Conservation (phyloP, 1,140 invertebrate species). For the Trissolcus basalis region DNA sequence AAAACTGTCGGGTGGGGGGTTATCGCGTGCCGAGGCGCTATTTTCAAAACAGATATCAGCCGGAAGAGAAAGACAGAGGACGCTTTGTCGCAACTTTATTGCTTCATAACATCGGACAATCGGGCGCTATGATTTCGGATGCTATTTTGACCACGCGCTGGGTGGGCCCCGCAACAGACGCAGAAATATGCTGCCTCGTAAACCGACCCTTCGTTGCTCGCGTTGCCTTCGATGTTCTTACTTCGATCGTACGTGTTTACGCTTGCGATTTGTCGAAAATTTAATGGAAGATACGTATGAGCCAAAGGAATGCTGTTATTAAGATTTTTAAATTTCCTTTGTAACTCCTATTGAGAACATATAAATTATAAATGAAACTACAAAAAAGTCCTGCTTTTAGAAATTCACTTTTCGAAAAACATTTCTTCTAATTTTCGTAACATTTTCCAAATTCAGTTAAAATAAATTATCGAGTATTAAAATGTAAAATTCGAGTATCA, state of each 20-base stretch:
- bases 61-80: constrained; percentile 31
- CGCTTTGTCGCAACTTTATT: constrained; percentile 64
- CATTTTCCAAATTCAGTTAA: too few species aligned
- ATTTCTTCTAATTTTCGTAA: too few species aligned
- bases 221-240: constrained; percentile 36
- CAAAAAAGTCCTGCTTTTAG: too few species aligned
- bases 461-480: too few species aligned
- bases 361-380: too few species aligned
- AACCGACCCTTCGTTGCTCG: constrained; percentile 67
- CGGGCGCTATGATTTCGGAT: constrained; percentile 75
- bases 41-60: constrained; percentile 47
- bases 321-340: background rate
- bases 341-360: too few species aligned
- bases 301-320: constrained; percentile 16
- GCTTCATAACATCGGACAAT: constrained; percentile 77
- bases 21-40: constrained; percentile 37
- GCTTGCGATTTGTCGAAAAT: constrained; percentile 26
- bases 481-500: too few species aligned
- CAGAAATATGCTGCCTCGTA: constrained; percentile 76
- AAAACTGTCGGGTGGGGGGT: constrained; percentile 15
- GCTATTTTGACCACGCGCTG: constrained; percentile 73
- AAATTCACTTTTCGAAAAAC: too few species aligned
- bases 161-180: constrained; percentile 69
- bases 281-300: constrained; percentile 11
- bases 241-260: constrained; percentile 59